Conservation (phyloP, 2,797 vertebrate species). For the Carapus acus region DNA sequence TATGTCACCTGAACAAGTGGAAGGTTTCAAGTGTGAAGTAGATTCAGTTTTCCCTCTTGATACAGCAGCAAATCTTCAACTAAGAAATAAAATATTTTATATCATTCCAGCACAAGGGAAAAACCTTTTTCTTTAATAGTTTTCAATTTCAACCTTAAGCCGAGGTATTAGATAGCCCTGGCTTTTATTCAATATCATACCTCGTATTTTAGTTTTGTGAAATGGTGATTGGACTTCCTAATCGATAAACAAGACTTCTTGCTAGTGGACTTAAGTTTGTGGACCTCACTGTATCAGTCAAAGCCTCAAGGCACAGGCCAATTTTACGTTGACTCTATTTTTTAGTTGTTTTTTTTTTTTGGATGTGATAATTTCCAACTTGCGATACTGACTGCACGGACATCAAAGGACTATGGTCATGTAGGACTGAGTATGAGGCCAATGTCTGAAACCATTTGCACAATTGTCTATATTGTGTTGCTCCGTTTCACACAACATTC, state of each 20-base stretch:
- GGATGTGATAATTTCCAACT: slow-evolving; percentile 16
- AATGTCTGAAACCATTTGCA: slow-evolving; percentile 16
- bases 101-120: no score
- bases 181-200: no score
- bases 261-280: slow-evolving; percentile 60
- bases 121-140: no score
- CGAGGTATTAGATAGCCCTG: no score
- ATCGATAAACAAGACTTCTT: slow-evolving; percentile 51
- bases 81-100: no score
- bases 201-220: background rate
- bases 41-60: background rate
- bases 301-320: slow-evolving; percentile 42
- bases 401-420: slow-evolving; percentile 62
- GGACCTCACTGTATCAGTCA: slow-evolving; percentile 47
- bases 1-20: background rate
- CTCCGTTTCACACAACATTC: slow-evolving; percentile 36
- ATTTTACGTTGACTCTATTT: slow-evolving; percentile 12
- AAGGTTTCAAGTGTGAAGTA: background rate
- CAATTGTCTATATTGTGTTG: slow-evolving; percentile 37
- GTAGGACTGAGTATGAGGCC: slow-evolving; percentile 20
- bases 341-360: slow-evolving; percentile 21
- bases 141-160: no score
- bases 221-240: background rate
- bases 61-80: background rate
- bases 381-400: slow-evolving; percentile 52